Percentiles rank a stretch among this genome's conserved stretches.
These are phyloP conservation scores for Bubalus kerabau DNA, from an alignment of 2,113 vertebrate species.

Conservation along the genomic window DNA sequence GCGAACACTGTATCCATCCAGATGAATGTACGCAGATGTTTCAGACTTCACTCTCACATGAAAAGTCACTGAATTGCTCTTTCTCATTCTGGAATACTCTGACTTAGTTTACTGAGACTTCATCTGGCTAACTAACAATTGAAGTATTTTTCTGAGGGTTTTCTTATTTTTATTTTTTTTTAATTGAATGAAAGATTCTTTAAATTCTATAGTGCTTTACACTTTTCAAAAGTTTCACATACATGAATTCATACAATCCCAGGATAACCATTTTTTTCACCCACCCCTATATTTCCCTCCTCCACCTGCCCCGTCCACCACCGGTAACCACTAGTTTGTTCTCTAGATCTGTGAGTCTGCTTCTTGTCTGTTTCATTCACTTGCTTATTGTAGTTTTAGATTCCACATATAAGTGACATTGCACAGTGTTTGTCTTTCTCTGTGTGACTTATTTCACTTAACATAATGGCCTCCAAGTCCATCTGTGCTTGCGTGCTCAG, in stretches of 20 bases:
- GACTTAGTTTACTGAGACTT: conserved; percentile 43
- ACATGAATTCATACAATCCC: not conserved
- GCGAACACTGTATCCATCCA: conserved; percentile 5
- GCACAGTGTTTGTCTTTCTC: not conserved
- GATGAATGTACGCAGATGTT: conserved; percentile 47
- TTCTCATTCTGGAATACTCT: conserved; percentile 13
- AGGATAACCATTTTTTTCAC: not conserved
- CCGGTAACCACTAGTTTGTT: not conserved
- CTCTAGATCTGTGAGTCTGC: not conserved
- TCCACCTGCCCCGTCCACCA: too few relatives aligned
- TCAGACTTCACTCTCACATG: conserved; percentile 35
- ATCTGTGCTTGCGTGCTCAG: not conserved
- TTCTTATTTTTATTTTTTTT: not conserved
- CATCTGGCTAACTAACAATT: conserved; percentile 14
- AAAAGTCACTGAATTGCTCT: conserved; percentile 17
- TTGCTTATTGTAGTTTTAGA: not conserved
- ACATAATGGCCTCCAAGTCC: not conserved
- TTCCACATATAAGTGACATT: not conserved
- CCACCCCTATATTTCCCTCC: not conserved
- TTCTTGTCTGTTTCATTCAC: not conserved
- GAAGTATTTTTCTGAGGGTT: not conserved
- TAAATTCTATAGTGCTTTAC: not conserved
- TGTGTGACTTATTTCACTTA: not conserved
- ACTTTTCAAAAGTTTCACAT: not conserved
- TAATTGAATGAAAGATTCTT: not conserved